Evolutionary conservation across 2,113 vertebrate genomes (phyloP).

Genomic region (Centropus unirufus): DNA sequence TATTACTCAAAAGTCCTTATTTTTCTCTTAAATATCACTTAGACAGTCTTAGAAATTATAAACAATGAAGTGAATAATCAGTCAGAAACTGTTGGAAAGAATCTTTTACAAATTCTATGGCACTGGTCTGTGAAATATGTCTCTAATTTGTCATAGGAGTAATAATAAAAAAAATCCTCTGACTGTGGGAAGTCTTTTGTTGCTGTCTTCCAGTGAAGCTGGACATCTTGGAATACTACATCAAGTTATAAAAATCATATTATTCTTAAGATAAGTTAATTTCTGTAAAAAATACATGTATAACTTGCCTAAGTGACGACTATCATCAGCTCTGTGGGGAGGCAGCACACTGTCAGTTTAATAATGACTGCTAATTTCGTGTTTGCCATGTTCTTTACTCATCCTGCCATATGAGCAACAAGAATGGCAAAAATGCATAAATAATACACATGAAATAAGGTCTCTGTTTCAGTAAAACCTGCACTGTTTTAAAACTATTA

Average conservation of each 20-base stretch:
- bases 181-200: background rate
- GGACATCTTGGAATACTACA: background rate
- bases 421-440: background rate
- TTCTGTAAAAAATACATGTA: background rate
- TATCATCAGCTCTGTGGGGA: background rate
- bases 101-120: background rate
- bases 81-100: background rate
- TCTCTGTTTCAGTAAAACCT: background rate
- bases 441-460: background rate
- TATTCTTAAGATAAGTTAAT: background rate
- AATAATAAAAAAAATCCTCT: background rate
- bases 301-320: rapidly evolving
- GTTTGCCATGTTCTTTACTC: background rate
- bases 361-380: background rate
- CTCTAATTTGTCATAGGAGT: background rate
- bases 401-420: background rate
- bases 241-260: background rate
- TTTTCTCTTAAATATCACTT: background rate
- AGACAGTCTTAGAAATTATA: background rate
- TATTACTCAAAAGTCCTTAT: background rate
- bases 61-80: background rate
- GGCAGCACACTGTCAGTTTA: background rate
- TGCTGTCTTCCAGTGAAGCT: background rate
- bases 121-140: background rate
- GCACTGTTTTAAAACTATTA: background rate